Percentiles rank a stretch among this genome's conserved stretches.
Conservation (phyloP, 2,888 invertebrate species). For the Noctua comes region DNA sequence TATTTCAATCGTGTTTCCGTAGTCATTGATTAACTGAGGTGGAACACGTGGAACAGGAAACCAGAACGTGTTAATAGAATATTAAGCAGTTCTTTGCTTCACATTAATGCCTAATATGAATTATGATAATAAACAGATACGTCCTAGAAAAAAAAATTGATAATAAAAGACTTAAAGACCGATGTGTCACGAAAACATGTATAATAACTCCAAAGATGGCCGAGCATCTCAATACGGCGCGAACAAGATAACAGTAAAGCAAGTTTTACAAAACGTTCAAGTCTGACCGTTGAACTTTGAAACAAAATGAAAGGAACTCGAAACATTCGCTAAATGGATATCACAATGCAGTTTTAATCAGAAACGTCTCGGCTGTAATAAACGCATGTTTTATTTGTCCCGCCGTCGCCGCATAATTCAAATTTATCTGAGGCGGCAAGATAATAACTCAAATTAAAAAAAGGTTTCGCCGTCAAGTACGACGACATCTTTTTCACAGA, state of each 20-base stretch:
- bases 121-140: slow-evolving; percentile 2
- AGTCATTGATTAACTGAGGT: slow-evolving; percentile 32
- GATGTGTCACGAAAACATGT: background rate
- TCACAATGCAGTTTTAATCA: slow-evolving; percentile 66
- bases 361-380: slow-evolving; percentile 65
- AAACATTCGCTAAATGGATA: slow-evolving; percentile 57
- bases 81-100: slow-evolving; percentile 32
- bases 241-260: slow-evolving; percentile 28
- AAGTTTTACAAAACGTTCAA: slow-evolving; percentile 21
- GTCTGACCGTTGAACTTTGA: slow-evolving; percentile 47
- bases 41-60: slow-evolving; percentile 52
- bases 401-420: slow-evolving; percentile 72
- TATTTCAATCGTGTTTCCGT: slow-evolving; percentile 37
- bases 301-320: slow-evolving; percentile 44
- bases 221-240: slow-evolving; percentile 12
- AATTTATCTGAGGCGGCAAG: slow-evolving; percentile 75
- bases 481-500: slow-evolving; percentile 71
- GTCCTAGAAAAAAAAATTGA: slow-evolving; percentile 6
- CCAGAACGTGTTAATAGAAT: slow-evolving; percentile 27
- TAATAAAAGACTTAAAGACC: slow-evolving; percentile 5
- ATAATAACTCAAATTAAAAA: slow-evolving; percentile 75
- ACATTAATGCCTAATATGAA: slow-evolving; percentile 18
- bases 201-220: slow-evolving; percentile 23
- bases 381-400: slow-evolving; percentile 63
- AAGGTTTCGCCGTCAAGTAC: slow-evolving; percentile 57